Percentiles rank a stretch among this genome's conserved stretches.
These are phyloP conservation scores for Apotomis capreana DNA, from an alignment of 2,888 invertebrate genomes.

Conservation along the genomic window DNA sequence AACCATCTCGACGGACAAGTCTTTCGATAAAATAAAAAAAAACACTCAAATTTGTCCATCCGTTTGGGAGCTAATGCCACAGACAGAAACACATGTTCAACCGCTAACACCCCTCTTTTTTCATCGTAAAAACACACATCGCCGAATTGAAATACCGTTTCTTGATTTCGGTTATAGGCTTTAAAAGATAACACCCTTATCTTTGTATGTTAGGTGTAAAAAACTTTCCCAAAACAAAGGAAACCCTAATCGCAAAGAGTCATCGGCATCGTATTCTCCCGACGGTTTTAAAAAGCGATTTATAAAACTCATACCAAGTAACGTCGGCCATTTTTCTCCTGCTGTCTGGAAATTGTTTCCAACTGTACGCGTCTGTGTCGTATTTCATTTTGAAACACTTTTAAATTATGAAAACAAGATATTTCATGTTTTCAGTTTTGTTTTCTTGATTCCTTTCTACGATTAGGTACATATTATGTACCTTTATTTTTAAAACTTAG, in stretches of 20 bases:
- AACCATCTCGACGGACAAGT: too few relatives aligned
- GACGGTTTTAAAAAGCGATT: conserved; percentile 6
- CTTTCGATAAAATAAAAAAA: too few relatives aligned
- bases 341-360: not conserved
- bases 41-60: too few relatives aligned
- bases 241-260: not conserved
- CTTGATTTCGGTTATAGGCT: too few relatives aligned
- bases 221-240: not conserved
- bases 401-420: not conserved
- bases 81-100: too few relatives aligned
- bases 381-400: conserved; percentile 1
- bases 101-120: too few relatives aligned
- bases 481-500: too few relatives aligned
- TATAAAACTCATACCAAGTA: conserved; percentile 3
- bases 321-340: not conserved
- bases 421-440: not conserved
- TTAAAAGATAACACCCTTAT: too few relatives aligned
- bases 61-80: too few relatives aligned
- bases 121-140: too few relatives aligned
- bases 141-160: too few relatives aligned
- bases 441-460: not conserved
- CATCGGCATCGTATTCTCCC: not conserved
- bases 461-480: not conserved
- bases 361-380: not conserved
- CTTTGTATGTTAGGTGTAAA: too few relatives aligned